Base-by-base conservation (phyloP, 2,113 vertebrate species). In the Hystrix brachyura region DNA sequence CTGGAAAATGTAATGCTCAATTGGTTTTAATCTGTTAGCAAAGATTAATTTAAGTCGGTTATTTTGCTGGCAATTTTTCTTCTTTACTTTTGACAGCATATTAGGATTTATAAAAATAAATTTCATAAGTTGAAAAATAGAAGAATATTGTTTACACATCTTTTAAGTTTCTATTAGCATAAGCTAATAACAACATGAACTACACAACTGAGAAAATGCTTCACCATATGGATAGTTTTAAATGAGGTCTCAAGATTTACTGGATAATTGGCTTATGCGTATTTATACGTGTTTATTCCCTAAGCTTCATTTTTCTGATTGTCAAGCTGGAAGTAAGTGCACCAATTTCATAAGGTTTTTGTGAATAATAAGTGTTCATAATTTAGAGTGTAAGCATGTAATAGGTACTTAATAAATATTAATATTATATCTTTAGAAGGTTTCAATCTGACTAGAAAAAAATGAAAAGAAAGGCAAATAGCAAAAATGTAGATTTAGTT, bases 91-190 rank as follows among this genome's bases (percentile, higher is more conserved):
- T 51, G 3, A 11, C 46, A 48, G 32, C 43, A 38, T 38, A 8
- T 57, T 85, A 95, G 21, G 23, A 92, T 90, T 67, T 90, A 15
- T 57, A 87, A 92, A 94, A 91, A 86, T 43, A 48, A 9, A 78
- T 91, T 79, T 90, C 29, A 74, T 90, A 65, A 46, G 57, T 96
- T 83, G 55, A 64, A 93, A 94, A 91, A 25, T 51, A 48, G 3
- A 34, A 46, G 46, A 34, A 48, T 87, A 79, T 46, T 76, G 11
- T 27, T 55, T 34, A 11, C 38, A 19, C 48, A 19, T 55, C 18
- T 69, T 84, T 55, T 25, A 82, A 29, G 15, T 74, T 89, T 92
- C 38, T 62, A 65, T 29, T 87, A 72, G 51, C 67, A 3, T 94
- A 90, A 89, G 21, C 62, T 64, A 88, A 64, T 67, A 78, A 82